Conservation (phyloP, 2,888 invertebrate genomes). For the Acleris literana region DNA sequence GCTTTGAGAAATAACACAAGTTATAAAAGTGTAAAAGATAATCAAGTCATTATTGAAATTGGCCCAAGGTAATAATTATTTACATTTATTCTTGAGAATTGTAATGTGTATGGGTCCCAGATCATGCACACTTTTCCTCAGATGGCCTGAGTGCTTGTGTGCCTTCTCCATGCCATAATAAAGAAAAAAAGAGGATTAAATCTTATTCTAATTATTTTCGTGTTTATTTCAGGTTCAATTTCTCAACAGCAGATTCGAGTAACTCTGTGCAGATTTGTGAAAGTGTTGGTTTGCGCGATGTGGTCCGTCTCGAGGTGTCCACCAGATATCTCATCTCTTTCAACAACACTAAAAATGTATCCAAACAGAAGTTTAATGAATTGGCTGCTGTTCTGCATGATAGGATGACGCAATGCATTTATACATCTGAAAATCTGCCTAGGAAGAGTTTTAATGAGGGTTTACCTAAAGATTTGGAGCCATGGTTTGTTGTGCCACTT, state of each 20-base stretch:
- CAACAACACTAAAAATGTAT: conserved; percentile 59
- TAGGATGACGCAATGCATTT: conserved; percentile 96
- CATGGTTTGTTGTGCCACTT: conserved; percentile 94
- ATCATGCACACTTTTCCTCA: too few relatives aligned
- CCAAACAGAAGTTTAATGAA: conserved; percentile 64
- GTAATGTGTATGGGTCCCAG: too few relatives aligned
- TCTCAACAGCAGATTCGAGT: conserved; percentile 97
- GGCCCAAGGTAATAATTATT: conserved; percentile 88
- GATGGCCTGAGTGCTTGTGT: too few relatives aligned
- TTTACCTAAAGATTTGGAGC: conserved; percentile 84
- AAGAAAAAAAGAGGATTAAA: not conserved
- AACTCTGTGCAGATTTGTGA: conserved; percentile 97
- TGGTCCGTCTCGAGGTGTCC: conserved; percentile 92
- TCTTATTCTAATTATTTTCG: not conserved
- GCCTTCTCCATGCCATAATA: not conserved
- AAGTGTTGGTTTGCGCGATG: conserved; percentile 89
- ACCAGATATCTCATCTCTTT: conserved; percentile 88
- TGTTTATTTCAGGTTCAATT: conserved; percentile 88
- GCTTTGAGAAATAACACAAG: conserved; percentile 81
- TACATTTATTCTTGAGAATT: too few relatives aligned
- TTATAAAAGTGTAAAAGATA: conserved; percentile 66
- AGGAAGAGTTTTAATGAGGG: conserved; percentile 87
- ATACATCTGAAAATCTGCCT: conserved; percentile 86
- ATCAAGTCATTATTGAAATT: conserved; percentile 89
- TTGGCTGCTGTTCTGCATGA: conserved; percentile 90